Conservation (phyloP, 2,113 vertebrate genomes). For the Acinonyx jubatus region DNA sequence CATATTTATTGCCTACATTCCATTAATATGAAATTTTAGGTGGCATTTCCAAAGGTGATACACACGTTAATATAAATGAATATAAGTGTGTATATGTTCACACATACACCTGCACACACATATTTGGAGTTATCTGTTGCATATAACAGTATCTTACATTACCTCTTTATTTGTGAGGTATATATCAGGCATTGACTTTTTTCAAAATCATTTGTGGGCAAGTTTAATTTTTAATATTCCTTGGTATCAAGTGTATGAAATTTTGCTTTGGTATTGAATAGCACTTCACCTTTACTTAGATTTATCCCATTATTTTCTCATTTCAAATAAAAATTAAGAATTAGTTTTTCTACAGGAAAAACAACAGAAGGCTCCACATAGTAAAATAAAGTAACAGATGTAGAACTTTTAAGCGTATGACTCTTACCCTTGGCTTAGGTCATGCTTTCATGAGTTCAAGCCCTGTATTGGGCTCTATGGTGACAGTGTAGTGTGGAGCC, state of each 20-base stretch:
- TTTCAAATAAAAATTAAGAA: neutral
- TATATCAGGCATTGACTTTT: neutral
- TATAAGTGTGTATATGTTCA: neutral
- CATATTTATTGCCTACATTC: neutral
- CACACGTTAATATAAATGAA: neutral
- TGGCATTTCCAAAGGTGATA: neutral
- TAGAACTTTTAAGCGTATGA: neutral
- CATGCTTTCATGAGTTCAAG: no score
- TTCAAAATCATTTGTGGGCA: neutral
- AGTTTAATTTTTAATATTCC: neutral
- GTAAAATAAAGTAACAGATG: neutral
- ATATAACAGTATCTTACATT: neutral
- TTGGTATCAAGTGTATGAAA: neutral
- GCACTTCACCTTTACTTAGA: neutral
- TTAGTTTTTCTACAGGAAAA: neutral
- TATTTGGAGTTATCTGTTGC: neutral
- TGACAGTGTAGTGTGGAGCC: no score
- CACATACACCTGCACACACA: rapidly evolving
- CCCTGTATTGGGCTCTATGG: no score
- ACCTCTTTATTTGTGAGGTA: neutral
- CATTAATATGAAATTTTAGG: neutral
- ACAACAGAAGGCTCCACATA: neutral
- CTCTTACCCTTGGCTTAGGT: no score
- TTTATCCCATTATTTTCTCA: neutral
- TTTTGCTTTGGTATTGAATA: neutral